Conservation (phyloP, 2,888 invertebrate genomes). For the Nesidiocoris tenuis region DNA sequence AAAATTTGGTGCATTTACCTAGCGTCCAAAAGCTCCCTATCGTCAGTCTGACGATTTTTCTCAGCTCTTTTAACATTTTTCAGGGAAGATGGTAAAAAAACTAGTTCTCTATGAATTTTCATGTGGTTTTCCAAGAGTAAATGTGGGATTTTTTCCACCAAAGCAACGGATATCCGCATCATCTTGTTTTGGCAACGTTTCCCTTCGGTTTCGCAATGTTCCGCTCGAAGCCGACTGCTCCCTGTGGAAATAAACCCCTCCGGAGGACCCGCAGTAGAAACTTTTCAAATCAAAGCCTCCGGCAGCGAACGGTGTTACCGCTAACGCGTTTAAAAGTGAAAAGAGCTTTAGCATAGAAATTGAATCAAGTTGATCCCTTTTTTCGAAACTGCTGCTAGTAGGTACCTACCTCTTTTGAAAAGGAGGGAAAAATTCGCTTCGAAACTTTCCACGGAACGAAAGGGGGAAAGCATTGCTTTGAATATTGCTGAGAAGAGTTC, state of each 20-base stretch:
- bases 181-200: neutral
- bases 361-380: constrained; percentile 23
- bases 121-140: no score
- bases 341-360: constrained; percentile 32
- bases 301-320: constrained; percentile 9
- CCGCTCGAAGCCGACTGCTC: neutral
- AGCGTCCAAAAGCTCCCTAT: no score
- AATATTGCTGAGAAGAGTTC: no score
- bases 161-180: no score
- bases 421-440: neutral
- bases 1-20: no score
- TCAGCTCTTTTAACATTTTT: no score
- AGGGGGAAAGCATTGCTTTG: no score
- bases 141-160: no score
- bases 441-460: neutral
- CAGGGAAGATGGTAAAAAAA: no score
- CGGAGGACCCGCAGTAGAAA: neutral
- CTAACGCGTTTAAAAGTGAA: constrained; percentile 36
- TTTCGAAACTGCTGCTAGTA: neutral
- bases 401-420: neutral
- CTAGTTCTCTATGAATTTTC: no score
- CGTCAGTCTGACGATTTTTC: no score
- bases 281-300: constrained; percentile 29
- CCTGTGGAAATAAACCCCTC: neutral
- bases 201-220: neutral